Conservation (phyloP, 2,888 invertebrate genomes). For the Drepana falcataria region DNA sequence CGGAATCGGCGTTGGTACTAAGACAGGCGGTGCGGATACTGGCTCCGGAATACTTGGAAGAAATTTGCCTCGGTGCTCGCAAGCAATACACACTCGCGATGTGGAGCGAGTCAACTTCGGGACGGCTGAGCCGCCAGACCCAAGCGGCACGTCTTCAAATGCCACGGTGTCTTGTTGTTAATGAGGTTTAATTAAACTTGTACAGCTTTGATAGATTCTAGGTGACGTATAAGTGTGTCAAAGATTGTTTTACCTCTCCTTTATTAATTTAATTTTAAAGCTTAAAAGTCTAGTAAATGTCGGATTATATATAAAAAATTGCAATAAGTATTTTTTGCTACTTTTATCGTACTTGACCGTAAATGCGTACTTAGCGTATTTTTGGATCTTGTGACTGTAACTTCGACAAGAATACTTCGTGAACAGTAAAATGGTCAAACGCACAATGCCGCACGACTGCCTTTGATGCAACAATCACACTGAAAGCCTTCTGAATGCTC, state of each 20-base stretch:
- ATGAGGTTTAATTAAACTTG: not conserved
- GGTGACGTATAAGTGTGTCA: too few species aligned
- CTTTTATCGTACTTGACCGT: too few species aligned
- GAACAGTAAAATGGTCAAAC: not conserved
- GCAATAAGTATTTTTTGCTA: too few species aligned
- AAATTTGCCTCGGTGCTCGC: constrained; percentile 46
- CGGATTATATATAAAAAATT: too few species aligned
- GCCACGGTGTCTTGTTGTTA: constrained; percentile 38
- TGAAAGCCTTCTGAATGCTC: constrained; percentile 46
- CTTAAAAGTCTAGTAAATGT: too few species aligned
- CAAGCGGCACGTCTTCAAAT: constrained; percentile 51
- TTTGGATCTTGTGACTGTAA: too few species aligned
- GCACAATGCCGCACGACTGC: not conserved
- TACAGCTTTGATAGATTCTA: too few species aligned
- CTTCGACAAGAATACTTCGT: too few species aligned
- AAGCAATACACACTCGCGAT: constrained; percentile 53
- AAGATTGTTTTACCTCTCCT: too few species aligned
- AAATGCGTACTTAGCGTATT: too few species aligned
- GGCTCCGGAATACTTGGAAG: constrained; percentile 42
- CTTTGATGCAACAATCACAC: constrained; percentile 33
- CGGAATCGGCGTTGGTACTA: constrained; percentile 19
- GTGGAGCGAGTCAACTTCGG: constrained; percentile 32
- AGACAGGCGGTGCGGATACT: constrained; percentile 32
- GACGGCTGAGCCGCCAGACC: constrained; percentile 49
- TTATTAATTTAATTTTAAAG: too few species aligned